phyloP scores from a whole-genome alignment of 2,797 vertebrate genomes.

The Paratrypauchen microcephalus region DNA sequence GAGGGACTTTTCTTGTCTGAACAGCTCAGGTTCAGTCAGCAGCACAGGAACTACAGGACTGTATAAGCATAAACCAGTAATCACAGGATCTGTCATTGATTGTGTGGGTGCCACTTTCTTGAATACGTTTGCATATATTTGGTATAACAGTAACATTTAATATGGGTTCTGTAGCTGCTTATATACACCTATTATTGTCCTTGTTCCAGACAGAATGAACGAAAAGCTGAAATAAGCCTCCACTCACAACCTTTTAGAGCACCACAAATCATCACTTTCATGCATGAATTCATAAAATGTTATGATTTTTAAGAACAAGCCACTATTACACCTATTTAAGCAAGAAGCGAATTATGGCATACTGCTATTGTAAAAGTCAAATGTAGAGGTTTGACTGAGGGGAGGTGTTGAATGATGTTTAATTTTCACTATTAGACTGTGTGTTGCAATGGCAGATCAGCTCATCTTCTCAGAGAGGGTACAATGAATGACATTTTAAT shows the following conservation, averaged over 20 bases:
- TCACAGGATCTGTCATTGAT: neutral
- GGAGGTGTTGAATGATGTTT: conserved; percentile 69
- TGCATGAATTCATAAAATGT: conserved; percentile 39
- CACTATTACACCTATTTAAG: conserved; percentile 24
- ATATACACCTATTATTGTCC: too few relatives aligned
- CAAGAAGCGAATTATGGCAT: conserved; percentile 13
- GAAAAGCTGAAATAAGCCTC: neutral
- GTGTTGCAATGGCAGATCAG: neutral
- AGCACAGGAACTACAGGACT: too few relatives aligned
- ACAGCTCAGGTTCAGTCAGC: too few relatives aligned
- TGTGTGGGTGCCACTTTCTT: neutral
- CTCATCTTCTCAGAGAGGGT: too few relatives aligned
- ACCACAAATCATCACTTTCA: conserved; percentile 25
- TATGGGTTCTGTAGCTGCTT: too few relatives aligned
- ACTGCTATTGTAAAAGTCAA: conserved; percentile 43
- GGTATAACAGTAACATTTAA: neutral
- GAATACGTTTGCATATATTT: too few relatives aligned
- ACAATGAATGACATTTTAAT: too few relatives aligned
- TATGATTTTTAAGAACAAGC: conserved; percentile 26
- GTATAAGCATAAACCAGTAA: too few relatives aligned
- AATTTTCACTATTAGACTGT: conserved; percentile 57
- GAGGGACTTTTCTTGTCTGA: too few relatives aligned
- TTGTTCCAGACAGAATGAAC: too few relatives aligned
- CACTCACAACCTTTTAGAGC: conserved; percentile 5
- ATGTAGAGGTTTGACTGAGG: conserved; percentile 48